Conservation (phyloP, 2,113 vertebrate genomes). For the Cebus imitator region DNA sequence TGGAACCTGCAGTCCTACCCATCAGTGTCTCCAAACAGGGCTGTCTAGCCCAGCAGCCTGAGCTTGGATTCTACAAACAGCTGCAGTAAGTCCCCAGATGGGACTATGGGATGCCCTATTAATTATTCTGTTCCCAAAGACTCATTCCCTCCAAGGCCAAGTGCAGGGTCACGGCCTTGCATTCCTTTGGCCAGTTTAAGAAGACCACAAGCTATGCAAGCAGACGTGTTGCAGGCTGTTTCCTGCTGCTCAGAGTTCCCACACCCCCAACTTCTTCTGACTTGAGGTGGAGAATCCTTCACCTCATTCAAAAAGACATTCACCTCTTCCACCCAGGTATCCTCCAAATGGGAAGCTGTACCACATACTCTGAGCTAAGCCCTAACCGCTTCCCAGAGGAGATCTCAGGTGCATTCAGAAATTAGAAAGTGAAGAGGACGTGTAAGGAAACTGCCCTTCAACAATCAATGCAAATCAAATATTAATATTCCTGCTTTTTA, state of each 20-base stretch:
- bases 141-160: not conserved
- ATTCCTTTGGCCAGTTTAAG: not conserved
- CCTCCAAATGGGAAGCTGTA: not conserved
- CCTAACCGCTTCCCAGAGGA: not conserved
- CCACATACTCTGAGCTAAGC: not conserved
- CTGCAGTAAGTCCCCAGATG: not conserved
- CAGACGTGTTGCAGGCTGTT: not conserved
- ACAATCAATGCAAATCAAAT: not conserved
- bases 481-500: constrained; percentile 3
- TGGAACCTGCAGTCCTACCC: not conserved
- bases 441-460: not conserved
- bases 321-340: not conserved
- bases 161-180: not conserved
- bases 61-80: not conserved
- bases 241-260: not conserved
- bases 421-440: not conserved
- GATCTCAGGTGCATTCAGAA: not conserved
- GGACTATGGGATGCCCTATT: too few species aligned
- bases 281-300: not conserved
- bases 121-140: not conserved
- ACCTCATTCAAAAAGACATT: not conserved
- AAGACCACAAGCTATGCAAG: not conserved
- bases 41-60: not conserved
- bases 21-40: not conserved
- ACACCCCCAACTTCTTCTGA: not conserved